Conservation (phyloP, 1,140 invertebrate genomes). For the Phymastichus coffea region DNA sequence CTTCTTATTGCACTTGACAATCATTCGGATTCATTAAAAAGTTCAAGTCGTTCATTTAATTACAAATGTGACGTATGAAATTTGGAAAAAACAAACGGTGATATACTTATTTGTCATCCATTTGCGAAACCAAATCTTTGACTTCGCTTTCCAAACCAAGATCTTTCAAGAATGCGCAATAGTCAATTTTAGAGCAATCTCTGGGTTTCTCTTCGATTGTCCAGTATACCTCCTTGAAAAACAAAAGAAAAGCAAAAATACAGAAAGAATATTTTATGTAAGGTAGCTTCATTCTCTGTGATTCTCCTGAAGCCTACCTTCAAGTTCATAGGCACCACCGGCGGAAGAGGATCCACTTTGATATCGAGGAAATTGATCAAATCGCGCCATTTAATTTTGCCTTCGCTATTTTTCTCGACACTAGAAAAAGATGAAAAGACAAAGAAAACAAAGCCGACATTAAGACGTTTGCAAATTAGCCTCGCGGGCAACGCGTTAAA, state of each 20-base stretch:
- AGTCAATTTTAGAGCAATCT: constrained; percentile 50
- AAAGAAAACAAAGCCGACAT: too few relatives aligned
- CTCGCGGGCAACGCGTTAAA: too few relatives aligned
- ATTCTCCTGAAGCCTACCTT: constrained; percentile 46
- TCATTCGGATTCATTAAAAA: too few relatives aligned
- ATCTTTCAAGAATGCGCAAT: constrained; percentile 55
- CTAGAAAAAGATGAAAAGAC: too few relatives aligned
- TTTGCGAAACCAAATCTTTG: too few relatives aligned
- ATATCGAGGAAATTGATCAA: constrained; percentile 63
- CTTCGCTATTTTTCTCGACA: constrained; percentile 62
- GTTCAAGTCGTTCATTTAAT: too few relatives aligned
- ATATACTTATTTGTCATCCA: too few relatives aligned
- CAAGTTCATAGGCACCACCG: constrained; percentile 55
- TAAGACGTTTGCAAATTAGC: too few relatives aligned
- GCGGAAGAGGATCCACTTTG: constrained; percentile 58
- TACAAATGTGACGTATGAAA: too few relatives aligned
- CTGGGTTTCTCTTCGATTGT: background rate
- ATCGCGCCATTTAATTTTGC: constrained; percentile 62
- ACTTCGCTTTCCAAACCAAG: constrained; percentile 51
- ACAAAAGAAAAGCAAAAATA: background rate
- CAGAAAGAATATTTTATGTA: background rate
- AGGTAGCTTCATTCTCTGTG: background rate
- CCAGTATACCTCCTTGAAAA: constrained; percentile 2
- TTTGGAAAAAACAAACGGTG: too few relatives aligned
- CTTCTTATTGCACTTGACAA: too few relatives aligned